phyloP scores from a whole-genome alignment of 2,797 vertebrate species.

The Galago senegalensis region DNA sequence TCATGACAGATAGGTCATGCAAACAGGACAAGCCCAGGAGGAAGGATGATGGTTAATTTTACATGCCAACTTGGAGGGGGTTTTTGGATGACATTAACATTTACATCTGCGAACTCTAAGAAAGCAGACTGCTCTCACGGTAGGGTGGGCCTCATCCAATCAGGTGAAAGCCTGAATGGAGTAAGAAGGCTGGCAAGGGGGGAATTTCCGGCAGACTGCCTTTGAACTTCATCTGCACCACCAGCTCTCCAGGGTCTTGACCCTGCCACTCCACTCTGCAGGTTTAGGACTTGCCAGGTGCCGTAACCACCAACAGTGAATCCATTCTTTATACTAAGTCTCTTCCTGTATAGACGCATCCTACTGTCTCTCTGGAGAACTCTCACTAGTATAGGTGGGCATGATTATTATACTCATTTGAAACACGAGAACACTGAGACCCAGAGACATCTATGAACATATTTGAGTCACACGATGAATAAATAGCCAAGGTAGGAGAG shows the following conservation, averaged over 20 bases:
- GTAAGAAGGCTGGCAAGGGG: background rate
- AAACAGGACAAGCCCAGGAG: background rate
- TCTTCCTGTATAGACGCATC: background rate
- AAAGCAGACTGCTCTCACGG: background rate
- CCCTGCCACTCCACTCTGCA: background rate
- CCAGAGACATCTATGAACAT: background rate
- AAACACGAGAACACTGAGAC: conserved; percentile 25
- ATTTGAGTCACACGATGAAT: background rate
- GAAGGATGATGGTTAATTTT: background rate
- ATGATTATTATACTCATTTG: background rate
- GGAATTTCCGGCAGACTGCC: background rate
- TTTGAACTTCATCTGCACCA: background rate
- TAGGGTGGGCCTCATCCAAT: background rate
- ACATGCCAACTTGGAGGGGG: background rate
- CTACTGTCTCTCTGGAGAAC: conserved; percentile 30
- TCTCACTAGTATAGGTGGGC: background rate
- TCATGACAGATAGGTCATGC: background rate
- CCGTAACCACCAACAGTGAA: background rate
- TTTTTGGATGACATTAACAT: background rate
- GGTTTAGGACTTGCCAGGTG: background rate
- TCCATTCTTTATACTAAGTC: background rate
- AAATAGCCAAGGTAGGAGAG: background rate
- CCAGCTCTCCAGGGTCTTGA: background rate
- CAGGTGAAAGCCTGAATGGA: background rate
- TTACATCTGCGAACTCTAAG: background rate